A percentile compares a stretch with the other conserved stretches of the same genome.
Conservation (phyloP, 2,888 invertebrate genomes). For the Metellina segmentata region DNA sequence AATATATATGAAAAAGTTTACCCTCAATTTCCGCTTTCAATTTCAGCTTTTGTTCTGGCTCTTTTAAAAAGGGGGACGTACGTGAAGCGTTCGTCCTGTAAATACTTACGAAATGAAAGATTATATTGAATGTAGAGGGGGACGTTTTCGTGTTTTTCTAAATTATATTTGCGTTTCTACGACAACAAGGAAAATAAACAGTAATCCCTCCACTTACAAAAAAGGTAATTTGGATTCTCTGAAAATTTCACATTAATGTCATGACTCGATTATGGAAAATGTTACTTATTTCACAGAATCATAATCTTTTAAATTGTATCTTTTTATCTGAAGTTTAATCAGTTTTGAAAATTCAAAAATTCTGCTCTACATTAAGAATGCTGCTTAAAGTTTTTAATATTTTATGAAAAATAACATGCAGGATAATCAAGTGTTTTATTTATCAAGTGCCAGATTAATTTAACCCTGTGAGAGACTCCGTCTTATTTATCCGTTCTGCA, state of each 20-base stretch:
- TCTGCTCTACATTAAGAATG: too few relatives aligned
- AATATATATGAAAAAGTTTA: slow-evolving; percentile 6
- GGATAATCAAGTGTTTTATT: too few relatives aligned
- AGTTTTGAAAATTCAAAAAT: too few relatives aligned
- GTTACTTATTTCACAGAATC: too few relatives aligned
- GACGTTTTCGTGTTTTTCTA: slow-evolving; percentile 17
- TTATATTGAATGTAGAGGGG: slow-evolving; percentile 33
- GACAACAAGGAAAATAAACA: slow-evolving; percentile 50
- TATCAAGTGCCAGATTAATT: too few relatives aligned
- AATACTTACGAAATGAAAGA: slow-evolving; percentile 26
- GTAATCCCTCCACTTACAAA: not conserved
- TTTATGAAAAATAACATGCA: too few relatives aligned
- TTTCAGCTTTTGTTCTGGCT: slow-evolving; percentile 65
- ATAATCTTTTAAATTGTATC: too few relatives aligned
- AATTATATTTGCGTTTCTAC: slow-evolving; percentile 58
- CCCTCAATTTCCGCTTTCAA: slow-evolving; percentile 53
- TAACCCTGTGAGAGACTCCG: too few relatives aligned
- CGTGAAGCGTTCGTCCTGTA: slow-evolving; percentile 29
- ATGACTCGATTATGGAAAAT: too few relatives aligned
- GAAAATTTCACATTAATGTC: not conserved
- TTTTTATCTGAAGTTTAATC: too few relatives aligned
- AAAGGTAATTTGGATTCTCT: not conserved
- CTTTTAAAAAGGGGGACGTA: not conserved
- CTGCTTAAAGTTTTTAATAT: too few relatives aligned
- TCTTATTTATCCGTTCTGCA: too few relatives aligned